Evolutionary conservation across 2,888 invertebrate genomes (phyloP).

Genomic region (Troilus luridus): DNA sequence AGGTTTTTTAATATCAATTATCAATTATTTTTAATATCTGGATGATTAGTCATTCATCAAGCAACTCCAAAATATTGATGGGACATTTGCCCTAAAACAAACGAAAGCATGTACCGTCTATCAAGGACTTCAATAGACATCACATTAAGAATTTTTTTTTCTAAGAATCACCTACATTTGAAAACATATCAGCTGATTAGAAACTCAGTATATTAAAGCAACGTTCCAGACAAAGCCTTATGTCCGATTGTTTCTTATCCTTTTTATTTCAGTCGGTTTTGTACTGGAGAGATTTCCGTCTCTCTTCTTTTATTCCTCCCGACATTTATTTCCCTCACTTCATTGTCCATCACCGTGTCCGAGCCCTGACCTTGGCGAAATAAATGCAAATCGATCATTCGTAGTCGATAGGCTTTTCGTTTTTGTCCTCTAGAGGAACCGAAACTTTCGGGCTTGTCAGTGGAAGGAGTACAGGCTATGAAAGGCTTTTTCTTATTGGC

Average conservation of each 20-base stretch:
- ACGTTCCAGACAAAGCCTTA: neutral
- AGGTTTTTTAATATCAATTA: no score
- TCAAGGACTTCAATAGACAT: no score
- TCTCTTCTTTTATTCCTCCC: neutral
- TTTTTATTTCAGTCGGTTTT: neutral
- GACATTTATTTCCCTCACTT: conserved; percentile 29
- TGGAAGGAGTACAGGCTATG: conserved; percentile 19
- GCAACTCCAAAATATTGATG: no score
- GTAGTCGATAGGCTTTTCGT: conserved; percentile 43
- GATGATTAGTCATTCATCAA: no score
- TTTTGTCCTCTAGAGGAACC: conserved; percentile 8
- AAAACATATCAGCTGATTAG: neutral
- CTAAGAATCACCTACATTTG: no score
- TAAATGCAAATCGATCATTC: conserved; percentile 46
- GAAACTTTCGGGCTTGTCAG: neutral
- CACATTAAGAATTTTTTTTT: no score
- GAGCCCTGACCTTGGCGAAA: conserved; percentile 33
- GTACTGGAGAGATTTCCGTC: neutral
- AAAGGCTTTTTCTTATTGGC: conserved; percentile 36
- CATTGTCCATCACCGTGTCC: neutral
- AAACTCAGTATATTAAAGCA: neutral
- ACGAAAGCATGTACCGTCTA: no score
- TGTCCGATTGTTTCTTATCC: neutral
- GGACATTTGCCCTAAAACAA: no score
- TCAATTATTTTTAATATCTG: no score